Evolutionary conservation across 2,113 vertebrate species (phyloP).

Genomic region (Piprites chloris): DNA sequence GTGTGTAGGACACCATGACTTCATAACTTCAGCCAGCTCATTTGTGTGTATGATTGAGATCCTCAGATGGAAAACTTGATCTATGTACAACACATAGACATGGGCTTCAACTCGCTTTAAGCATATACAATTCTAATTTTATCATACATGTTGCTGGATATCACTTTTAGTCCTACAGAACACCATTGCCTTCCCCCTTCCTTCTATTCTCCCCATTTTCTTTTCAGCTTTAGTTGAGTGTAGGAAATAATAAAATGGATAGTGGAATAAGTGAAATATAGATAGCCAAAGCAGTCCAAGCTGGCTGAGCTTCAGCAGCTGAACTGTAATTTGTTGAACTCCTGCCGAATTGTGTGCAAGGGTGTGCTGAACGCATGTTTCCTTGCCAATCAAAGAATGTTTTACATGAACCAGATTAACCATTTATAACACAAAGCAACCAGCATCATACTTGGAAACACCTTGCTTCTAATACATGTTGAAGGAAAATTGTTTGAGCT

Average conservation of each 20-base stretch:
- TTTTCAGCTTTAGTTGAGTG: neutral
- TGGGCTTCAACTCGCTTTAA: neutral
- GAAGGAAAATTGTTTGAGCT: neutral
- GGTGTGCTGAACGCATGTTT: neutral
- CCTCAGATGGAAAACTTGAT: neutral
- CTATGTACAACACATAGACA: neutral
- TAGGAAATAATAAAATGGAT: neutral
- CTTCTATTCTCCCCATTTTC: neutral
- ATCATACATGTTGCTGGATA: neutral
- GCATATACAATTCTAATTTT: neutral
- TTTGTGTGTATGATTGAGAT: neutral
- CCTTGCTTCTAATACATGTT: neutral
- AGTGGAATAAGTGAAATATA: neutral
- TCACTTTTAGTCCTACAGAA: neutral
- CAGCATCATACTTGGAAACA: neutral
- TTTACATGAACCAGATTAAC: neutral
- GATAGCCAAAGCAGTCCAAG: neutral
- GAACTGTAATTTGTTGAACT: neutral
- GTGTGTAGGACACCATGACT: neutral
- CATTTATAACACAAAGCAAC: neutral
- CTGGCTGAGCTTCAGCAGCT: neutral
- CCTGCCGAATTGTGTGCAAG: neutral
- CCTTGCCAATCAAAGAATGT: neutral
- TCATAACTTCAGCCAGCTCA: neutral
- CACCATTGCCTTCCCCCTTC: neutral